Conservation (phyloP, 2,113 vertebrate species). For the Alces alces region DNA sequence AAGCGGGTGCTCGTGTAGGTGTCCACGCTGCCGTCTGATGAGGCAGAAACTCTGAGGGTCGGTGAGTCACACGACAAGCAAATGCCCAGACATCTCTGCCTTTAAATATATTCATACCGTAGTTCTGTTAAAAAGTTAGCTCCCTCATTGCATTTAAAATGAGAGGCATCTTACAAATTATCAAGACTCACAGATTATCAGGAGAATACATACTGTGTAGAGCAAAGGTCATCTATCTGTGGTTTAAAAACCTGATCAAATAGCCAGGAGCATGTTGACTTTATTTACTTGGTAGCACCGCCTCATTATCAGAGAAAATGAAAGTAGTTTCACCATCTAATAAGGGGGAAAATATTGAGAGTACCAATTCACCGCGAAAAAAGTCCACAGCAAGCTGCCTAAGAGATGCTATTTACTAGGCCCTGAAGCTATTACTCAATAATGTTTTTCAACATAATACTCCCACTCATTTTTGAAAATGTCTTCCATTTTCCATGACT, state of each 20-base stretch:
- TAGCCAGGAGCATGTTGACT: not conserved
- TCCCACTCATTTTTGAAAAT: slow-evolving; percentile 19
- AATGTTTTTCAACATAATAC: not conserved
- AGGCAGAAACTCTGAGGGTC: not conserved
- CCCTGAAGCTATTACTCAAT: not conserved
- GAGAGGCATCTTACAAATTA: not conserved
- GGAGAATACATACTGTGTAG: not conserved
- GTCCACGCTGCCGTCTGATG: not conserved
- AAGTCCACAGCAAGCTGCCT: not conserved
- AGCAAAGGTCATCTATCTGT: not conserved
- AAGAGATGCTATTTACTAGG: not conserved
- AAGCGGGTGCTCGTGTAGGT: not conserved
- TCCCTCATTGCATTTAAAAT: not conserved
- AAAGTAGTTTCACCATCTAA: not conserved
- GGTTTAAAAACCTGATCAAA: not conserved
- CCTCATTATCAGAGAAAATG: not conserved
- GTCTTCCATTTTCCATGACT: slow-evolving; percentile 16
- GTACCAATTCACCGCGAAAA: not conserved
- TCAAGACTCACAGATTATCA: not conserved
- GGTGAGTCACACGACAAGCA: not conserved
- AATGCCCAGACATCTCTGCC: not conserved
- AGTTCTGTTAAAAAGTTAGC: not conserved
- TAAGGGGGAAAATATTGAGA: not conserved
- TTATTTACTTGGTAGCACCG: not conserved
- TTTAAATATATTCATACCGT: not conserved